Base-by-base conservation (phyloP, 64 coral and sea anemone genomes). In the Stichodactyla mertensii region DNA sequence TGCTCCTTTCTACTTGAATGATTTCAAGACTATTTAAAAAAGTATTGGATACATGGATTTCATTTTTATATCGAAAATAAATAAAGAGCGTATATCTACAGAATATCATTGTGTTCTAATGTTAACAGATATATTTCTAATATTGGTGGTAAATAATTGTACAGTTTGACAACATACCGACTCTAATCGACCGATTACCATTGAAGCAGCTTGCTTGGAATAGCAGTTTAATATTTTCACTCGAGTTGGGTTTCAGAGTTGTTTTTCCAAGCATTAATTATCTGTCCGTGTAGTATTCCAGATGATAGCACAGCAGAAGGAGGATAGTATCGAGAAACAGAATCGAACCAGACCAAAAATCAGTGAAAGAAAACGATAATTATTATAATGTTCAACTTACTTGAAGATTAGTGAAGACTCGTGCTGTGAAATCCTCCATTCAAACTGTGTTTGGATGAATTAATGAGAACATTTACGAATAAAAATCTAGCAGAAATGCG, bases 321-420 rank as follows among this genome's bases (percentile, higher is more conserved):
- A 23, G 6, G 23, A 74, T 27, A 26, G 11, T 27, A 69, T 69
- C 6, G 11, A 74, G 69, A 12, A 27, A 31, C 27, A 28, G 16
- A 11, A 45, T 45, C 24, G 26, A 74, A 74, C 6, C 27, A 5
- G 1, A 74, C 24, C 8, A 27, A 9, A 74, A 9, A n/a, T 74
- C 69, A 74, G 22, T 14, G 6, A 31, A 2, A 12, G 12, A 31
- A 74, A 13, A 7, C 16, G 8, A 69, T 18, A 78, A 12, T 55
- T 36, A 87, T 87, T 52, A n/a, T 57, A 51, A 55, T 62, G 36
- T 16, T 6, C 27, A 22, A 84, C 88, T 89, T 71, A 54, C 88
- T 69, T 84, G 51, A 19, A 77, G 9, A 74, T 74, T 74, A 22
- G 66, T n/a, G 0, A 36, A 14, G 11, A 74, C 7, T 27, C 69